These are phyloP conservation scores for Australoheros scitulus DNA, from an alignment of 2,113 vertebrate species.

Conservation along the genomic window DNA sequence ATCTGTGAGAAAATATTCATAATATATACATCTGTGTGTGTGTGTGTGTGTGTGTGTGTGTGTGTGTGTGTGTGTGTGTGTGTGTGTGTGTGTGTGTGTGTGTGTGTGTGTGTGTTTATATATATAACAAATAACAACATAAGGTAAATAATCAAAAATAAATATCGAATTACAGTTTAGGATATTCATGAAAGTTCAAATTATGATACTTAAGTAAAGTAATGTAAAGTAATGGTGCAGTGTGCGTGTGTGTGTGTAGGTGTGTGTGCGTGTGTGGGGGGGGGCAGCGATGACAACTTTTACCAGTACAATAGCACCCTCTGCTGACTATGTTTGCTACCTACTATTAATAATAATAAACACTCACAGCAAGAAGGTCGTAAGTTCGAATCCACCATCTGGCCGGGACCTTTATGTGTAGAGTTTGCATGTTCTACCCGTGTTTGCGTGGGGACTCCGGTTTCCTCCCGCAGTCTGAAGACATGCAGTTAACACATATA, in stretches of 20 bases:
- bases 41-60: neutral
- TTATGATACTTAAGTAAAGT: neutral
- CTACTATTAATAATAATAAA: neutral
- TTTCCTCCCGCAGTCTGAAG: too few species aligned
- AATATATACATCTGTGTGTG: neutral
- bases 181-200: neutral
- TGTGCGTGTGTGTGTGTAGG: neutral
- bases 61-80: neutral
- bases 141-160: too few species aligned
- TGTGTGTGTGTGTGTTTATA: slow-evolving; percentile 37
- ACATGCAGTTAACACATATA: too few species aligned
- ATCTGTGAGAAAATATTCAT: neutral
- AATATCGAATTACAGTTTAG: too few species aligned
- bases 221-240: neutral
- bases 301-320: slow-evolving; percentile 51
- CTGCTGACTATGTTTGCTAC: slow-evolving; percentile 26
- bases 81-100: slow-evolving; percentile 1
- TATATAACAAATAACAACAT: too few species aligned
- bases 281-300: neutral
- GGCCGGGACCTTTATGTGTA: too few species aligned
- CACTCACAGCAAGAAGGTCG: too few species aligned
- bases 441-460: too few species aligned
- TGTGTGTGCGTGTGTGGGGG: neutral
- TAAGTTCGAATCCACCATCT: too few species aligned
- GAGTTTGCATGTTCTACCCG: too few species aligned